Evolutionary conservation across 2,797 vertebrate species (phyloP).

Genomic region (Artibeus jamaicensis): DNA sequence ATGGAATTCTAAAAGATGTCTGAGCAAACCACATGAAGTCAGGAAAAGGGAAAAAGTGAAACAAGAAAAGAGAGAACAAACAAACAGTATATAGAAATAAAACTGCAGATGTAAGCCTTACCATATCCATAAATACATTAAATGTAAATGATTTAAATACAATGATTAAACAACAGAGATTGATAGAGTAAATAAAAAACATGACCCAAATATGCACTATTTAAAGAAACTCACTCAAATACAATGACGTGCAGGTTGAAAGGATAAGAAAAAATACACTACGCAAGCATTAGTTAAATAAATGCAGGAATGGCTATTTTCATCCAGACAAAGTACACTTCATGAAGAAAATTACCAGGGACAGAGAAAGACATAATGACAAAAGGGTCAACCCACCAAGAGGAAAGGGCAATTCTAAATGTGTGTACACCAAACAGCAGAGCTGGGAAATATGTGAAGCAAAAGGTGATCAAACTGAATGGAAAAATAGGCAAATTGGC

Average conservation of each 20-base stretch:
- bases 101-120: not conserved
- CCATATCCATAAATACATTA: not conserved
- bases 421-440: not conserved
- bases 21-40: not conserved
- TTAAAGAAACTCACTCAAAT: not conserved
- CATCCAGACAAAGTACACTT: not conserved
- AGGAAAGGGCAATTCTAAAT: not conserved
- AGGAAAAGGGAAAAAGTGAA: not conserved
- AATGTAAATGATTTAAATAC: not conserved
- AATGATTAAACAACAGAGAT: not conserved
- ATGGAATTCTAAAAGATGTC: not conserved
- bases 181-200: not conserved
- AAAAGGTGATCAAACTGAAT: not conserved
- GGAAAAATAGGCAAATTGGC: not conserved
- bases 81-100: not conserved
- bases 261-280: not conserved
- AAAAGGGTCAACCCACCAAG: not conserved
- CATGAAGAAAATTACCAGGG: not conserved
- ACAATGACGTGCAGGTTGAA: not conserved
- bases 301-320: not conserved
- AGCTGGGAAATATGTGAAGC: not conserved
- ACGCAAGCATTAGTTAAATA: not conserved
- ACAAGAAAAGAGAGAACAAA: not conserved
- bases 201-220: not conserved
- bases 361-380: not conserved